phyloP scores from a whole-genome alignment of 2,113 vertebrate species.

The Copsychus sechellarum region DNA sequence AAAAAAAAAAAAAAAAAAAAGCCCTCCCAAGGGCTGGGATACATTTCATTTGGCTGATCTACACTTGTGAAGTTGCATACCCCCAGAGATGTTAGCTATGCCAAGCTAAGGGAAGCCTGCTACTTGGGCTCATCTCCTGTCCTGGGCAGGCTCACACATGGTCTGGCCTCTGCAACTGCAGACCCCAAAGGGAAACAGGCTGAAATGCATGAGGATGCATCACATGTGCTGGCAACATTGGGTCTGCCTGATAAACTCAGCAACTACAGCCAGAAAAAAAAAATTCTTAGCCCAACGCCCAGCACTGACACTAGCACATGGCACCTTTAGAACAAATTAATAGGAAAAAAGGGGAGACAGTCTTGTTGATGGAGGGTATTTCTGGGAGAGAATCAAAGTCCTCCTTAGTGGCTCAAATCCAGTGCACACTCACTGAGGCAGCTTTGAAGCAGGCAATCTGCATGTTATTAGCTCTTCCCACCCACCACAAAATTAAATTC shows the following conservation, averaged over 20 bases:
- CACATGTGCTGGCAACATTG: background rate
- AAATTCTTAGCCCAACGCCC: background rate
- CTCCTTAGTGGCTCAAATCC: background rate
- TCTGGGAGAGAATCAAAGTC: background rate
- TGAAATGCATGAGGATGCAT: background rate
- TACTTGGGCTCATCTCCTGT: background rate
- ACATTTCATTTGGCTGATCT: background rate
- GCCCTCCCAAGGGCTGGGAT: background rate
- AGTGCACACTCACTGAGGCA: accelerated
- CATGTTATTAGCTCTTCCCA: background rate
- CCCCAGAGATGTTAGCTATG: background rate
- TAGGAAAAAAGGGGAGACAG: too few species aligned
- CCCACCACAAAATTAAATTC: background rate
- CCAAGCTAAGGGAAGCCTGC: background rate
- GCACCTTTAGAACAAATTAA: background rate
- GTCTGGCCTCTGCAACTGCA: background rate
- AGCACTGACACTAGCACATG: accelerated
- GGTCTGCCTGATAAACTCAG: background rate
- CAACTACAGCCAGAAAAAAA: background rate
- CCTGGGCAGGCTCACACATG: background rate
- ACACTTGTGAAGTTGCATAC: background rate
- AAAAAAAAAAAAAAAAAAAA: background rate
- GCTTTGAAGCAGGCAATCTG: background rate
- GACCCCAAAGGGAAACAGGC: background rate
- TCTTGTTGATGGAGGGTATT: background rate